Evolutionary conservation across 2,797 vertebrate genomes (phyloP).

Genomic region (Heteromormyrus szaboi): DNA sequence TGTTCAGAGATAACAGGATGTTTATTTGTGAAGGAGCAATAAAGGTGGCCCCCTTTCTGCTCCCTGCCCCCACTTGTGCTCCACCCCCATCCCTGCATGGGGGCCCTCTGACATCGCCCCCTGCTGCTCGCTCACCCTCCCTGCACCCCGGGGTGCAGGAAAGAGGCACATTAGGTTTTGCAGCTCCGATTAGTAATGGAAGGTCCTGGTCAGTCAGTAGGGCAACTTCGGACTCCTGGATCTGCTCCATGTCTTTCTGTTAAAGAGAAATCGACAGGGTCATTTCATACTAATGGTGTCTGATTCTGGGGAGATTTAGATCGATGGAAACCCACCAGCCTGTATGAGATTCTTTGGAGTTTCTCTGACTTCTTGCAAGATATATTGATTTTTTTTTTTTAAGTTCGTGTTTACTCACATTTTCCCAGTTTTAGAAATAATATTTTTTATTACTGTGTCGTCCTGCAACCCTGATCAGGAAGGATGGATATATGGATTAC

Average conservation of each 20-base stretch:
- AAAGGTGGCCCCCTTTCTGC: background rate
- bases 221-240: background rate
- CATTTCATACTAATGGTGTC: constrained; percentile 14
- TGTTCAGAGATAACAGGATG: background rate
- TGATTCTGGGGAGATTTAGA: background rate
- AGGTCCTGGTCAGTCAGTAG: background rate
- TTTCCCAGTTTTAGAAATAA: background rate
- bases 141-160: background rate
- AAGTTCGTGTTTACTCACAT: background rate
- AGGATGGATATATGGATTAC: background rate
- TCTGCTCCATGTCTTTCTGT: background rate
- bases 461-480: background rate
- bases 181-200: background rate
- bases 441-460: background rate
- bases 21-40: background rate
- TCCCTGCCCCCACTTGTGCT: background rate
- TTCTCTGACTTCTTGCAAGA: background rate
- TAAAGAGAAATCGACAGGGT: constrained; percentile 19
- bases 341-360: constrained; percentile 19
- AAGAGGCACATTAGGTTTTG: background rate
- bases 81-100: constrained; percentile 10
- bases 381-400: background rate
- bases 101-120: constrained; percentile 28
- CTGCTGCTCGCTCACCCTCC: background rate
- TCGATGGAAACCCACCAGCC: constrained; percentile 19